These are phyloP conservation scores for Propithecus deckenii DNA, from an alignment of 2,797 vertebrate genomes.

Conservation along the genomic window DNA sequence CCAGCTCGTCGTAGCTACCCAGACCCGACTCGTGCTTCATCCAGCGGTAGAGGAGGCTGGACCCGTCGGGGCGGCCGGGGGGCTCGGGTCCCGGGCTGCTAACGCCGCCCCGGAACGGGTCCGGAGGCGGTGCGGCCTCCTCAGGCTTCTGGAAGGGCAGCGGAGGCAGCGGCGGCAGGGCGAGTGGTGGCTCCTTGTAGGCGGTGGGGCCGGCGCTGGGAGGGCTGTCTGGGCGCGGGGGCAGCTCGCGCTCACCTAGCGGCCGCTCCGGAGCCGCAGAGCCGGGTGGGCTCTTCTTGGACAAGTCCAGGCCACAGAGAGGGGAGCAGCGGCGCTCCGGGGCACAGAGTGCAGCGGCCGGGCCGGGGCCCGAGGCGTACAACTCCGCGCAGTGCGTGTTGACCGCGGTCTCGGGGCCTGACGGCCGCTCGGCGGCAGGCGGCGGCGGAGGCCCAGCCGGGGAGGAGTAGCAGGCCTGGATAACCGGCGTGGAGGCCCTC, in stretches of 20 bases:
- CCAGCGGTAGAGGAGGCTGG: constrained; percentile 93
- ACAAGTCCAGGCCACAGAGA: constrained; percentile 95
- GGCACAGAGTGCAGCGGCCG: constrained; percentile 87
- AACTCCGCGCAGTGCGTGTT: constrained; percentile 94
- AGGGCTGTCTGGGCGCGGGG: constrained; percentile 85
- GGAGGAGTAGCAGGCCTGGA: constrained; percentile 93
- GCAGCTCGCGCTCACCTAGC: constrained; percentile 85
- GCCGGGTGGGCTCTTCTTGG: constrained; percentile 95
- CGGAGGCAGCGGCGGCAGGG: constrained; percentile 69
- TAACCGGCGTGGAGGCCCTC: constrained; percentile 94
- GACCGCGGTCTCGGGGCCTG: constrained; percentile 86
- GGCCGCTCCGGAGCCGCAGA: constrained; percentile 87
- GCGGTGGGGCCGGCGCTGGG: constrained; percentile 84
- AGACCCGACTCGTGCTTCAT: constrained; percentile 93
- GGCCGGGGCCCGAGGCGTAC: constrained; percentile 91
- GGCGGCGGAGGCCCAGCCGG: constrained; percentile 82
- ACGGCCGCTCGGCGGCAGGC: constrained; percentile 74
- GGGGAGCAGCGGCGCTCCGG: constrained; percentile 94
- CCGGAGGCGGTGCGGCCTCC: constrained; percentile 81
- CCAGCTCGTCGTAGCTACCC: constrained; percentile 90
- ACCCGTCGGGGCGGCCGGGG: constrained; percentile 87
- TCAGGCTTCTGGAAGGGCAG: constrained; percentile 83
- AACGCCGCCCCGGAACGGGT: constrained; percentile 77
- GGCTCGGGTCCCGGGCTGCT: constrained; percentile 87
- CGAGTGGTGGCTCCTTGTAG: constrained; percentile 85